These are phyloP conservation scores for Peromyscus maniculatus DNA, from an alignment of 2,113 vertebrate species.

Conservation along the genomic window DNA sequence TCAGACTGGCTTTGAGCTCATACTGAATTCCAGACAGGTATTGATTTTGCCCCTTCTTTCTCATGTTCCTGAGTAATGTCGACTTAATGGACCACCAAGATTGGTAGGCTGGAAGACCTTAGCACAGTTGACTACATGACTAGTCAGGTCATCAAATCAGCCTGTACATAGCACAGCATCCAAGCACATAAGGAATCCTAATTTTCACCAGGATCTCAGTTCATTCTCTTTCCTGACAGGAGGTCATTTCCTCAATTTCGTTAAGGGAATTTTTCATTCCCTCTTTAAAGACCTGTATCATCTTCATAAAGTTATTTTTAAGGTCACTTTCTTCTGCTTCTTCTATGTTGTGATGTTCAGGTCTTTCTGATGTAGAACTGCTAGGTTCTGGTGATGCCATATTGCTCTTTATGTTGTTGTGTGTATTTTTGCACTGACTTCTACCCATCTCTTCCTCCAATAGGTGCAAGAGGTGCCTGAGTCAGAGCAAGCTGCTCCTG, in stretches of 20 bases:
- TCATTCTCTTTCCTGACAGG: neutral
- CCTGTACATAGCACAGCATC: neutral
- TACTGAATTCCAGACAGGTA: neutral
- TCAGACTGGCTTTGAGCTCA: neutral
- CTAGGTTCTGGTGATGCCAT: too few species aligned
- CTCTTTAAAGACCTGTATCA: too few species aligned
- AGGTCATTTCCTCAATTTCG: neutral
- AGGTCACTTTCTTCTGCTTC: too few species aligned
- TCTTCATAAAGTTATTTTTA: too few species aligned
- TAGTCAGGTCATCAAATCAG: neutral
- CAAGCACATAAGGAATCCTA: neutral
- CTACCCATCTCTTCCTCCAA: too few species aligned
- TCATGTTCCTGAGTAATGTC: neutral
- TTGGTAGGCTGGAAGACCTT: neutral
- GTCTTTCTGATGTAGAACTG: too few species aligned
- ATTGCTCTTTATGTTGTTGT: too few species aligned
- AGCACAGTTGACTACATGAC: neutral
- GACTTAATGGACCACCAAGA: neutral
- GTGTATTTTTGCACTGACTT: too few species aligned
- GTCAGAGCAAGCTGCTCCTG: too few species aligned
- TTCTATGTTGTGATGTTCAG: too few species aligned
- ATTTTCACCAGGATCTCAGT: neutral
- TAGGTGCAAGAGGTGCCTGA: too few species aligned
- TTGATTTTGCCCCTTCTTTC: neutral
- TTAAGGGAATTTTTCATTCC: too few species aligned